Evolutionary conservation across 2,888 invertebrate species (phyloP).

Genomic region (Ptilodon capucinus): DNA sequence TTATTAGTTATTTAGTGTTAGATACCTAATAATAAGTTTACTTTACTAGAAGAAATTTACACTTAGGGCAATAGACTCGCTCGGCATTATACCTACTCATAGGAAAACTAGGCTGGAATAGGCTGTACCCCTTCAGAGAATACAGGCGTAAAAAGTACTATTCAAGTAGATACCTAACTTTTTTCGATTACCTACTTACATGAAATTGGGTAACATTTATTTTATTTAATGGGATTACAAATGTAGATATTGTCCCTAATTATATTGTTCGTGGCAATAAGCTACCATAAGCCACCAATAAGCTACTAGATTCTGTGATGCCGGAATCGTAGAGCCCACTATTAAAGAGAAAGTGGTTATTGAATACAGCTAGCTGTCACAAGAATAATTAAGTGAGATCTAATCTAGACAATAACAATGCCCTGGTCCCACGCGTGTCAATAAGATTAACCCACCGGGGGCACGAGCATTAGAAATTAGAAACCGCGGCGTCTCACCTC

Average conservation of each 20-base stretch:
- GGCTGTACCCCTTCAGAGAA: no score
- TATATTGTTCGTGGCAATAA: background rate
- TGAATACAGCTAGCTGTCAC: slow-evolving; percentile 48
- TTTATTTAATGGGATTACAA: no score
- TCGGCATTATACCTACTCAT: no score
- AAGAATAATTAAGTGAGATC: slow-evolving; percentile 54
- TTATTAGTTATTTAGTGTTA: background rate
- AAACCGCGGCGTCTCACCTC: slow-evolving; percentile 62
- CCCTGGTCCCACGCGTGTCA: slow-evolving; percentile 46
- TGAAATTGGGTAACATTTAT: no score
- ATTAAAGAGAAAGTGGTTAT: slow-evolving; percentile 55
- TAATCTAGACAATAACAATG: slow-evolving; percentile 53
- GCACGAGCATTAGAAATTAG: slow-evolving; percentile 44
- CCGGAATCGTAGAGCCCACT: no score
- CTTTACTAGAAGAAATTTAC: no score
- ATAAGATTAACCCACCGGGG: slow-evolving; percentile 30
- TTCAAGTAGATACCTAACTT: no score
- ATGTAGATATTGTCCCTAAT: background rate
- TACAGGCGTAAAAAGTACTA: no score
- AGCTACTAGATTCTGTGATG: background rate
- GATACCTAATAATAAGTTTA: no score
- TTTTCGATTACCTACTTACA: no score
- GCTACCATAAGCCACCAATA: background rate
- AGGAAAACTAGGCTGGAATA: no score
- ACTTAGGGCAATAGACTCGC: no score